Percentiles rank a stretch among this genome's conserved stretches.
phyloP scores from a whole-genome alignment of 2,797 vertebrate genomes.

The Pantherophis alleghaniensis region DNA sequence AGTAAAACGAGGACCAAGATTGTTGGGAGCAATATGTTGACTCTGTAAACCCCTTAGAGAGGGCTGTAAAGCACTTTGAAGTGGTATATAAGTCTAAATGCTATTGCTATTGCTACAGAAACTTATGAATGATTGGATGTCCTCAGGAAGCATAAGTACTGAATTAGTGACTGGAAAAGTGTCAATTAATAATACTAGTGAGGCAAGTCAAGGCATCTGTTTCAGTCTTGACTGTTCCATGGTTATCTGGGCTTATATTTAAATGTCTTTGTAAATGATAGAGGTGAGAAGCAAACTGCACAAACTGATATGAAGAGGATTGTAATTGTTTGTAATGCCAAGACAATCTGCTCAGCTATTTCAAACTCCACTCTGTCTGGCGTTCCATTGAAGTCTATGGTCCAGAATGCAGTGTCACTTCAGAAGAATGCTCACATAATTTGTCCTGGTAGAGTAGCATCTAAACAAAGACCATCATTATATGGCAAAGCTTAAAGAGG shows the following conservation, averaged over 20 bases:
- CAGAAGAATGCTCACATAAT: neutral
- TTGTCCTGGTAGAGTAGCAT: neutral
- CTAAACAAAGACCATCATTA: constrained; percentile 14
- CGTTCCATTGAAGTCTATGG: neutral
- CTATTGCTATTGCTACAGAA: neutral
- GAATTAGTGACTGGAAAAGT: neutral
- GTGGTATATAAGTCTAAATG: no score
- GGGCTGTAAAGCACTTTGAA: no score
- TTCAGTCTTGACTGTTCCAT: neutral
- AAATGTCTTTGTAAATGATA: neutral
- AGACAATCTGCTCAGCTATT: neutral
- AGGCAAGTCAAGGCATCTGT: neutral
- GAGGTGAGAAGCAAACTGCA: neutral
- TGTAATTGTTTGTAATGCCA: neutral
- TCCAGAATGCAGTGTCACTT: neutral
- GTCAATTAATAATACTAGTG: neutral
- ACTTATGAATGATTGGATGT: neutral
- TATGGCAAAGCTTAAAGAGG: neutral
- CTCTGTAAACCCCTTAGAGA: no score
- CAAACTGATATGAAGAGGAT: neutral
- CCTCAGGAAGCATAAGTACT: neutral
- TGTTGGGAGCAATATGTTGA: no score
- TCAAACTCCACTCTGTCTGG: neutral
- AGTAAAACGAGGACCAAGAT: no score
- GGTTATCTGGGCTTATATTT: neutral